A percentile compares a stretch with the other conserved stretches of the same genome.
phyloP scores from a whole-genome alignment of 2,113 vertebrate genomes.

The Motacilla tschutschensis region DNA sequence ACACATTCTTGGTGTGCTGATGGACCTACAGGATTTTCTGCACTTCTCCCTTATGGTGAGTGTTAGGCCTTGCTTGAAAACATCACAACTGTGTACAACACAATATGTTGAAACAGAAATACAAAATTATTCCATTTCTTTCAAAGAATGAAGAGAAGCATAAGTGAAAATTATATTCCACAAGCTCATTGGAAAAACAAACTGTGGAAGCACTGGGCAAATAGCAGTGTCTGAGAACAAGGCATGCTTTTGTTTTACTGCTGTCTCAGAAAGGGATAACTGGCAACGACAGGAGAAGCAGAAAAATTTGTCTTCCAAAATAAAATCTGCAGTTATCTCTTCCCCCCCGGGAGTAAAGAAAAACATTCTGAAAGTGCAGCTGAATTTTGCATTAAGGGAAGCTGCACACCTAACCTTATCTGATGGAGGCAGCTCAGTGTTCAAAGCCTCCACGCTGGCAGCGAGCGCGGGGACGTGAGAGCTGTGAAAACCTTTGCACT shows the following conservation, averaged over 20 bases:
- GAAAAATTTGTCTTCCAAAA: neutral
- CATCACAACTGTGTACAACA: conserved; percentile 30
- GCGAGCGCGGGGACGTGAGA: neutral
- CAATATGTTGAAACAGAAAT: conserved; percentile 10
- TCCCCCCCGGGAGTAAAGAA: neutral
- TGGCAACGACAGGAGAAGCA: neutral
- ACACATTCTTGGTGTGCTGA: conserved; percentile 8
- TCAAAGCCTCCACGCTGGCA: neutral
- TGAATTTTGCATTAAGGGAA: neutral
- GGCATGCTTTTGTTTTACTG: neutral
- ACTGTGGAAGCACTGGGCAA: conserved; percentile 27
- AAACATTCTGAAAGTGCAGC: neutral
- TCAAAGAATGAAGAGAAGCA: conserved; percentile 12
- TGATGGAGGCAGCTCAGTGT: neutral
- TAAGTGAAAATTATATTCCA: conserved; percentile 30
- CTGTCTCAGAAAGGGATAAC: neutral
- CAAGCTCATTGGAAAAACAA: conserved; percentile 18
- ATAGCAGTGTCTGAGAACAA: neutral
- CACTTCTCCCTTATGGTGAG: conserved; percentile 31
- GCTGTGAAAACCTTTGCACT: neutral
- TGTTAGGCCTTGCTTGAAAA: conserved; percentile 42
- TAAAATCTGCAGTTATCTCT: conserved; percentile 1
- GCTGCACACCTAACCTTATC: neutral
- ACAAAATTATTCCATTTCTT: neutral
- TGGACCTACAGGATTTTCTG: conserved; percentile 22